phyloP scores from a whole-genome alignment of 2,113 vertebrate genomes.

The Procavia capensis region DNA sequence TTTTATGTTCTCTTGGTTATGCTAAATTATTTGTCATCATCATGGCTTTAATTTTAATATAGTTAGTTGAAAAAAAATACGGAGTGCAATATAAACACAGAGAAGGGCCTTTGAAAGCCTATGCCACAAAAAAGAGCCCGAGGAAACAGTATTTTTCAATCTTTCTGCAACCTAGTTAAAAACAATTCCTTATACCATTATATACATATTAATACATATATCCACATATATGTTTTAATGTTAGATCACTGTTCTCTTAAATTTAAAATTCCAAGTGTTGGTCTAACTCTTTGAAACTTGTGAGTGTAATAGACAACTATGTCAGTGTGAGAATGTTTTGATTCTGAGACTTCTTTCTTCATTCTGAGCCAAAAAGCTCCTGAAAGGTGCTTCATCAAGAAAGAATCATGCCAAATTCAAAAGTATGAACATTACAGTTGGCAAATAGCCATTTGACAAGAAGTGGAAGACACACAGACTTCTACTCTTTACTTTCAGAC shows the following conservation, averaged over 20 bases:
- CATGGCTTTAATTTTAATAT: not conserved
- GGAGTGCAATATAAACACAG: not conserved
- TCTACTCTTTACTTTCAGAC: not conserved
- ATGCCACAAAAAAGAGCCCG: not conserved
- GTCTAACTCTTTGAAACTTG: not conserved
- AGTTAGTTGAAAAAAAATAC: not conserved
- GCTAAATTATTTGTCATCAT: not conserved
- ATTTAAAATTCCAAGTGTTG: not conserved
- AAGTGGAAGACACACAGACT: conserved; percentile 27
- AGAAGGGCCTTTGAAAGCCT: not conserved
- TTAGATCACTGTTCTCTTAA: not conserved
- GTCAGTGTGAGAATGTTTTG: not conserved
- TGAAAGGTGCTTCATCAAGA: conserved; percentile 39
- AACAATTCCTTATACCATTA: not conserved
- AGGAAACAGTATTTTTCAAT: not conserved
- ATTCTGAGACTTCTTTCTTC: conserved; percentile 7
- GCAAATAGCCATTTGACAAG: conserved; percentile 45
- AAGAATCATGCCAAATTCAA: conserved; percentile 37
- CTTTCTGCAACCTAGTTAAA: not conserved
- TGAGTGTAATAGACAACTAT: not conserved
- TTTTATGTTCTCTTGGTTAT: not conserved
- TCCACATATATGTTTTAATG: not conserved
- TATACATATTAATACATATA: not conserved
- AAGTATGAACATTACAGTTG: conserved; percentile 38
- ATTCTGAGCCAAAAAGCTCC: not conserved